phyloP scores from a whole-genome alignment of 2,888 invertebrate genomes.

The Troilus luridus region DNA sequence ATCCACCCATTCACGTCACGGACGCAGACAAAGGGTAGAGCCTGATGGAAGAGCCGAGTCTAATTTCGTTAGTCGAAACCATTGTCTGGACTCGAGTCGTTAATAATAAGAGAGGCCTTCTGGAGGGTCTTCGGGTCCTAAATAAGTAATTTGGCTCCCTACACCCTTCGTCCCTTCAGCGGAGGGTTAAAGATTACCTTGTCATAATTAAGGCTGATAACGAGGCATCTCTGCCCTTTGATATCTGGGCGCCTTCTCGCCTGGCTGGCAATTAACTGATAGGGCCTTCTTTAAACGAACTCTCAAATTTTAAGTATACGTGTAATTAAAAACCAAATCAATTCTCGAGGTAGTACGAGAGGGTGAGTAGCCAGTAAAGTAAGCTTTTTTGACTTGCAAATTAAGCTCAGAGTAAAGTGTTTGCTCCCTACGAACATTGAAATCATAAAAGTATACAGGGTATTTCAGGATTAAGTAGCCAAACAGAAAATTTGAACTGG shows the following conservation, averaged over 20 bases:
- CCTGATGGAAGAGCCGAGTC: background rate
- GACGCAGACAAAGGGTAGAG: background rate
- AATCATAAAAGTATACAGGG: background rate
- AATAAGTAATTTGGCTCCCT: slow-evolving; percentile 35
- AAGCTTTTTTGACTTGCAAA: background rate
- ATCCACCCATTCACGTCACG: background rate
- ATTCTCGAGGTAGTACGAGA: background rate
- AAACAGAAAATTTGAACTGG: no score
- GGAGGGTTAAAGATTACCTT: slow-evolving; percentile 50
- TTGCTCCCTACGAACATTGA: background rate
- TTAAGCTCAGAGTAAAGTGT: background rate
- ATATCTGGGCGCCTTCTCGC: background rate
- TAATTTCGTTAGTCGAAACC: slow-evolving; percentile 14
- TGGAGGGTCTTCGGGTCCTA: background rate
- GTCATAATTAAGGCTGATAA: slow-evolving; percentile 46
- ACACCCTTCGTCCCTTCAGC: background rate
- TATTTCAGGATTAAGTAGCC: no score
- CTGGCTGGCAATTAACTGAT: background rate
- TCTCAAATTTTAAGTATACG: background rate
- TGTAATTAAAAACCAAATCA: background rate
- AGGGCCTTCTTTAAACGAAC: background rate
- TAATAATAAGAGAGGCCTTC: slow-evolving; percentile 33
- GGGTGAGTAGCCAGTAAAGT: background rate
- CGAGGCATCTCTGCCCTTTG: slow-evolving; percentile 30
- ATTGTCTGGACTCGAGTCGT: slow-evolving; percentile 12